A percentile compares a stretch with the other conserved stretches of the same genome.
Evolutionary conservation across 2,113 vertebrate species (phyloP).

Genomic region (Oncorhynchus nerka): DNA sequence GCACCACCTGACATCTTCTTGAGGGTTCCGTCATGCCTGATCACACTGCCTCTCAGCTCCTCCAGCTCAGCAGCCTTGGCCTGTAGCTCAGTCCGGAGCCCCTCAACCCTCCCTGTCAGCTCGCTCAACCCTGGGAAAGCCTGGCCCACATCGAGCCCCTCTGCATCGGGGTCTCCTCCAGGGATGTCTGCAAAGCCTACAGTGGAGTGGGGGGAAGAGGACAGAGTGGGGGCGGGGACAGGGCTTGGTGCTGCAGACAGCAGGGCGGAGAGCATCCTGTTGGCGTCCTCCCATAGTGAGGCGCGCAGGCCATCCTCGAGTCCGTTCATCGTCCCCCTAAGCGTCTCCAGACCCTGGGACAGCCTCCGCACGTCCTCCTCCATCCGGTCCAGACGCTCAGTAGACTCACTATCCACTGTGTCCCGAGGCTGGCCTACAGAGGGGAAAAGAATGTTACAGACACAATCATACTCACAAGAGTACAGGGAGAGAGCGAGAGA

Average conservation of each 20-base stretch:
- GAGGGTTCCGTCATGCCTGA: slow-evolving; percentile 83
- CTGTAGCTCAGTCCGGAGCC: slow-evolving; percentile 79
- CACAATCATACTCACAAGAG: not conserved
- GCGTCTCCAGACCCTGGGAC: slow-evolving; percentile 82
- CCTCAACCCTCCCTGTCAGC: slow-evolving; percentile 80
- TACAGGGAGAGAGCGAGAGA: no score
- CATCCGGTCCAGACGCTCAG: slow-evolving; percentile 82
- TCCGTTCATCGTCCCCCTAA: slow-evolving; percentile 79
- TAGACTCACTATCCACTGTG: slow-evolving; percentile 68
- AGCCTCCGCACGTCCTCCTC: slow-evolving; percentile 88
- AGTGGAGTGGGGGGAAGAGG: slow-evolving; percentile 56
- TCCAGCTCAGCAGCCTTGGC: slow-evolving; percentile 80
- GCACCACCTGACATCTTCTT: slow-evolving; percentile 75
- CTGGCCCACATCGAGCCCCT: slow-evolving; percentile 73
- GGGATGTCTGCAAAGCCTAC: slow-evolving; percentile 88
- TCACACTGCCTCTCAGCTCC: slow-evolving; percentile 81
- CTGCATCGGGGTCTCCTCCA: slow-evolving; percentile 69
- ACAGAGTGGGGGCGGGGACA: slow-evolving; percentile 39
- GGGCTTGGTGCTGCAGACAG: slow-evolving; percentile 72
- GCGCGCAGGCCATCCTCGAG: slow-evolving; percentile 81
- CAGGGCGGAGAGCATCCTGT: slow-evolving; percentile 82
- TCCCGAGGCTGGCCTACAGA: slow-evolving; percentile 76
- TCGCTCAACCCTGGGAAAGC: slow-evolving; percentile 74
- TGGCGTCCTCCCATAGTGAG: slow-evolving; percentile 85
- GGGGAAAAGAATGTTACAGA: slow-evolving; percentile 13